Evolutionary conservation across 2,888 invertebrate species (phyloP), one percentile per base, ranked within the genome.

Genomic region (Merodon equestris): DNA sequence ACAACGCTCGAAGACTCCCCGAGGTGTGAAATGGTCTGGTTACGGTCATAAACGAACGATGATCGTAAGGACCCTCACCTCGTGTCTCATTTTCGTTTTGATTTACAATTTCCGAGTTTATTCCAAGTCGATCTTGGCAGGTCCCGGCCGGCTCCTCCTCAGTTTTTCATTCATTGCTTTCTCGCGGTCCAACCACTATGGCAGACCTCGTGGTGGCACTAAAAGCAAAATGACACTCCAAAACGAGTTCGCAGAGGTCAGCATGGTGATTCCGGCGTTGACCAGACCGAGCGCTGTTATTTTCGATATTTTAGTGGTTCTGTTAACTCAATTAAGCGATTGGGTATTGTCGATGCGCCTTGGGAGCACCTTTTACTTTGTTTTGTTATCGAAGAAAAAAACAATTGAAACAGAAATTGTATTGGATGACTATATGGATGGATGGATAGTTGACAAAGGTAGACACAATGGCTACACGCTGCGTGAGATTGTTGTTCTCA

Each of bases 11-110:
- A 12, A 51, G 77, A 77, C 77, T 77, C 77, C 77, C 77, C 67
- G 77, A 77, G 67, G 77, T 77, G 77, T 77, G 67, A 73, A 77
- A 77, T 73, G 73, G 77, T 63, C 67, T 73, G 67, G 77, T 73
- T 77, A 61, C 61, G 56, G 56, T 66, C 76, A 61, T 76, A 72
- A 76, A 66, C 76, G 76, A 68, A 44, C 53, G 73, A 48, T 72
- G 12, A n/a, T 40, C 72, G 77, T 67, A 72, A 73, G 77, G 67
- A 77, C 64, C 66, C 68, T 68, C 57, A 63, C 61, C 50, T 53
- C 66, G 56, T 50, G 47, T 71, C 27, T 27, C 27, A 40, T 56
- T 63, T 71, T 14, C n/a, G 44, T 56, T 66, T 63, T 77, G 77
- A 77, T 77, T 77, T 77, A 77, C 67, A 77, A 68, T 77, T 77